A percentile compares a stretch with the other conserved stretches of the same genome.
Conservation (phyloP, 2,888 invertebrate genomes). For the Fabriciana adippe region DNA sequence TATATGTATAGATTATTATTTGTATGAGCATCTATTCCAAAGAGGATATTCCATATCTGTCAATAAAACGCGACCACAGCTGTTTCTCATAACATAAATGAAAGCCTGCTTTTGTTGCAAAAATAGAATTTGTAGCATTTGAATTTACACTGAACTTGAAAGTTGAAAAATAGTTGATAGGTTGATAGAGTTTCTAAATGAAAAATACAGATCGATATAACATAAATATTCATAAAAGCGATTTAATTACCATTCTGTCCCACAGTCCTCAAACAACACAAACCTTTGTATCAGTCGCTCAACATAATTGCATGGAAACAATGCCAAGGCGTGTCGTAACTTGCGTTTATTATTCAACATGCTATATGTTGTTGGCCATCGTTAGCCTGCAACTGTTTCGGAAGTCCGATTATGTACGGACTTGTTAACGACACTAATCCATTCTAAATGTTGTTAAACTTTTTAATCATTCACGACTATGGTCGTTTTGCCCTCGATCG, state of each 20-base stretch:
- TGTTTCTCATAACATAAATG: no score
- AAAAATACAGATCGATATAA: conserved; percentile 5
- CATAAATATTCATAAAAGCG: conserved; percentile 13
- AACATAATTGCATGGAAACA: conserved; percentile 24
- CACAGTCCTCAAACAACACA: conserved; percentile 13
- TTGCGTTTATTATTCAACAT: conserved; percentile 31
- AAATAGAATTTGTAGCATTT: no score
- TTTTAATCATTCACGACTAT: not conserved
- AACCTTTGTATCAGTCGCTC: conserved; percentile 9
- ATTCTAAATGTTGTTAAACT: not conserved
- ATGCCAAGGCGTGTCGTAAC: conserved; percentile 27
- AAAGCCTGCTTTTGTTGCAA: no score
- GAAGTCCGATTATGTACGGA: conserved; percentile 20
- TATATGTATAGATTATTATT: no score
- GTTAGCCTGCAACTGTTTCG: conserved; percentile 14
- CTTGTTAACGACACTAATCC: not conserved
- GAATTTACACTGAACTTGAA: no score
- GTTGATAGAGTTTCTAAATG: not conserved
- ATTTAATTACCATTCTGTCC: conserved; percentile 13
- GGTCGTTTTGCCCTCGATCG: no score
- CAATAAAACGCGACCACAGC: no score
- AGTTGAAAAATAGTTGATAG: not conserved
- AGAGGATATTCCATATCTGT: no score
- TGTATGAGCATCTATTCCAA: no score
- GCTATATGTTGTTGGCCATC: conserved; percentile 20